A percentile compares a stretch with the other conserved stretches of the same genome.
phyloP scores from a whole-genome alignment of 2,888 invertebrate genomes.

The Drosophila kanekoi region DNA sequence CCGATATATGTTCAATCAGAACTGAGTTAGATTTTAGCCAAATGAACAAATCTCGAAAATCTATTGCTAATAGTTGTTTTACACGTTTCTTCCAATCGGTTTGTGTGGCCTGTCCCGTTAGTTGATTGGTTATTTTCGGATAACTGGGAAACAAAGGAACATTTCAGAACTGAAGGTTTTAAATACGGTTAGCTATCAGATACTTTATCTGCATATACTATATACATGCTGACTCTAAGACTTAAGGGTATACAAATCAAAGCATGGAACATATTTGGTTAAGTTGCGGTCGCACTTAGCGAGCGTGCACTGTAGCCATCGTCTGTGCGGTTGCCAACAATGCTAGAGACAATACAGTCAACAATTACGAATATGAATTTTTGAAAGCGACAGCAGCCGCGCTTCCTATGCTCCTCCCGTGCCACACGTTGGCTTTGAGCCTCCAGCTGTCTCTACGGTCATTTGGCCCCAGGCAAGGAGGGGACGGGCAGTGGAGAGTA shows the following conservation, averaged over 20 bases:
- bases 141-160: no score
- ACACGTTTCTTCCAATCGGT: no score
- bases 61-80: no score
- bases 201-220: no score
- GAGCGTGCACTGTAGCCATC: constrained; percentile 47
- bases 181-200: no score
- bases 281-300: constrained; percentile 28
- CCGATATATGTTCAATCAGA: not conserved
- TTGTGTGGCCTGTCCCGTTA: no score
- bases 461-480: constrained; percentile 32
- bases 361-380: constrained; percentile 81
- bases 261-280: no score
- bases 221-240: no score
- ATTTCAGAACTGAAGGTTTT: no score
- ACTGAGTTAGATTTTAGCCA: not conserved
- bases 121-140: no score
- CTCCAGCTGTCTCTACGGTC: constrained; percentile 42
- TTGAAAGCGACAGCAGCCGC: constrained; percentile 74
- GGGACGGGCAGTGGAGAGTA: not conserved
- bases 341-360: constrained; percentile 77
- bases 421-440: constrained; percentile 34
- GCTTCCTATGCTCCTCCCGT: constrained; percentile 25
- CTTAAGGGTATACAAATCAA: no score
- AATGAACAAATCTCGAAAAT: no score
- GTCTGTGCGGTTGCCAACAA: constrained; percentile 42